Base-by-base conservation (phyloP, 2,888 invertebrate species). In the Urechis unicinctus region DNA sequence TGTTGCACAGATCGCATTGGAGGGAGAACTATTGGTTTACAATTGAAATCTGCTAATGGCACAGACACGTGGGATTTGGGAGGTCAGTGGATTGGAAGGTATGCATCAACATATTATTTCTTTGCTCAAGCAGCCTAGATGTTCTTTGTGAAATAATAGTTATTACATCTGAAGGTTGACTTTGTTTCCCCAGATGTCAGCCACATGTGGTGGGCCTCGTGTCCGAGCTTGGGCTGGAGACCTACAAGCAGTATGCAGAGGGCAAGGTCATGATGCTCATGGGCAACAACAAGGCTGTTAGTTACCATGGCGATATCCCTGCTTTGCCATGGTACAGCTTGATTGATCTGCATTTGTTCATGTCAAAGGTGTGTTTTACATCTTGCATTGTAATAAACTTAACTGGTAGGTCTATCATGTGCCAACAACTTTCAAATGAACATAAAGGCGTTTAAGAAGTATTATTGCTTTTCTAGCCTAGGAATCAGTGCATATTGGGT, bases 81-180 rank as follows among this genome's bases (percentile, higher is more conserved):
- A 36, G 77, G 73, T 22, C 74, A 75, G 64, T 77, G 76, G 76
- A 71, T 77, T 43, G 72, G 75, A 51, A 70, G 67, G 75, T 75
- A 64, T 26, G n/a, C n/a, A n/a, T n/a, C n/a, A n/a, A n/a, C 48
- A 43, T 21, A 45, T 24, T 46, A 46, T 25, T 28, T 48, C 5
- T 25, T 21, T n/a, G n/a, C n/a, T n/a, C n/a, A n/a, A n/a, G n/a
- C n/a, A n/a, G n/a, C n/a, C n/a, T n/a, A n/a, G n/a, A n/a, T n/a
- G n/a, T n/a, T n/a, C n/a, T n/a, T n/a, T n/a, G n/a, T n/a, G n/a
- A n/a, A n/a, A n/a, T n/a, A n/a, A n/a, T n/a, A n/a, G n/a, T n/a
- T n/a, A n/a, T n/a, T n/a, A n/a, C n/a, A n/a, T n/a, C n/a, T n/a
- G n/a, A n/a, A n/a, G n/a, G n/a, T n/a, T n/a, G n/a, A n/a, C n/a